These are phyloP conservation scores for Geococcyx californianus DNA, from an alignment of 2,113 vertebrate genomes.

Conservation along the genomic window DNA sequence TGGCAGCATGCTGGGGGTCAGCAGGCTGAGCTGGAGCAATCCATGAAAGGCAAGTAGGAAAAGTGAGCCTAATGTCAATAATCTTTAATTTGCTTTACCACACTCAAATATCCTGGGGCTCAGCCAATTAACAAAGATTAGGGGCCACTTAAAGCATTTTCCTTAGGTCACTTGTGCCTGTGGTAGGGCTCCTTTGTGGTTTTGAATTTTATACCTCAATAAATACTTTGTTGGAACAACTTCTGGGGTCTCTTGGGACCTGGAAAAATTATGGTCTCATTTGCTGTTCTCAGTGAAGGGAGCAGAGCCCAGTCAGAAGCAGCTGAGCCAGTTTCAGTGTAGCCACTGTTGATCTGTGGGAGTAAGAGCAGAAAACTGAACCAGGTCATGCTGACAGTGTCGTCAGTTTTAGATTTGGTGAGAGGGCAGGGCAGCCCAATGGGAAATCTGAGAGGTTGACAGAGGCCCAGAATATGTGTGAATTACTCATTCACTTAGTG, in stretches of 20 bases:
- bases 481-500: constrained; percentile 23
- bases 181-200: background rate
- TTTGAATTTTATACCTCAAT: background rate
- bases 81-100: background rate
- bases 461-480: background rate
- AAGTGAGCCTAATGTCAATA: background rate
- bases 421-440: background rate
- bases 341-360: background rate
- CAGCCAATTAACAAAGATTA: background rate
- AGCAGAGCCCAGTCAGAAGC: background rate
- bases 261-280: background rate
- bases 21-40: background rate
- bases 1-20: background rate
- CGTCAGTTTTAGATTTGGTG: background rate
- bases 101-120: background rate
- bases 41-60: background rate
- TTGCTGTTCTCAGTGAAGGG: background rate
- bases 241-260: background rate
- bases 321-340: background rate
- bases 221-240: background rate
- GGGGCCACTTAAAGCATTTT: background rate
- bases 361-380: background rate
- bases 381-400: background rate
- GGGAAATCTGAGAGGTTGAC: background rate
- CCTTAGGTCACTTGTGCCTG: background rate